Conservation (phyloP, 1,140 invertebrate species). For the Chymomyza costata region DNA sequence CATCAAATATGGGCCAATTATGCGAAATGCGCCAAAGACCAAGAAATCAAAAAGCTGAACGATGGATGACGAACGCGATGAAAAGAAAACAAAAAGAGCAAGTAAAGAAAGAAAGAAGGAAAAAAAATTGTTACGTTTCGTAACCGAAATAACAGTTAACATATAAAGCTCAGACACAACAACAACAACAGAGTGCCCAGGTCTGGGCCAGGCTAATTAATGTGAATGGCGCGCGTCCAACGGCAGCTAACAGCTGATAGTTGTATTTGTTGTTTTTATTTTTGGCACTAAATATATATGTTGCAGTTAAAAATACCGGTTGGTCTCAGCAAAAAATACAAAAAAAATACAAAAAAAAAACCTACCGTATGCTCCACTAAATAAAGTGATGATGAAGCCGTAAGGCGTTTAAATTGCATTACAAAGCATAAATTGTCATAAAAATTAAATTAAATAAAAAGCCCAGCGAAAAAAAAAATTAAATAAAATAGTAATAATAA, state of each 20-base stretch:
- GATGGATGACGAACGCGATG: no score
- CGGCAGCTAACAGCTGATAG: conserved; percentile 43
- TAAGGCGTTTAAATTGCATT: conserved; percentile 62
- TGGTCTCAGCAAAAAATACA: conserved; percentile 21
- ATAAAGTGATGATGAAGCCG: conserved; percentile 49
- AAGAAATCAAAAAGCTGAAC: conserved; percentile 1
- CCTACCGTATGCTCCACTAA: conserved; percentile 50
- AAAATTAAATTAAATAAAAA: conserved; percentile 64
- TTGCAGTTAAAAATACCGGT: conserved; percentile 70
- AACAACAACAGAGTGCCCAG: not conserved
- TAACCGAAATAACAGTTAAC: conserved; percentile 66
- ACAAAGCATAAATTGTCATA: conserved; percentile 65
- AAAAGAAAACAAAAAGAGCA: conserved; percentile 36
- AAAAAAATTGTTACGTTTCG: conserved; percentile 57
- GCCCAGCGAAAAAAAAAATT: conserved; percentile 24
- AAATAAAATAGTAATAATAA: conserved; percentile 12
- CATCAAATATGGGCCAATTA: conserved; percentile 65
- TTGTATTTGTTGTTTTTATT: conserved; percentile 43
- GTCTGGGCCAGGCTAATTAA: not conserved
- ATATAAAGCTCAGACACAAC: conserved; percentile 22
- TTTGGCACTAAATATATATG: conserved; percentile 65
- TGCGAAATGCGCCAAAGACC: conserved; percentile 13
- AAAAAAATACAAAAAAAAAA: conserved; percentile 43
- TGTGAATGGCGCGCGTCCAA: conserved; percentile 5
- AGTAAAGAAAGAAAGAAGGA: not conserved